These are phyloP conservation scores for Rhagologus leucostigma DNA, from an alignment of 2,113 vertebrate genomes.

Conservation along the genomic window DNA sequence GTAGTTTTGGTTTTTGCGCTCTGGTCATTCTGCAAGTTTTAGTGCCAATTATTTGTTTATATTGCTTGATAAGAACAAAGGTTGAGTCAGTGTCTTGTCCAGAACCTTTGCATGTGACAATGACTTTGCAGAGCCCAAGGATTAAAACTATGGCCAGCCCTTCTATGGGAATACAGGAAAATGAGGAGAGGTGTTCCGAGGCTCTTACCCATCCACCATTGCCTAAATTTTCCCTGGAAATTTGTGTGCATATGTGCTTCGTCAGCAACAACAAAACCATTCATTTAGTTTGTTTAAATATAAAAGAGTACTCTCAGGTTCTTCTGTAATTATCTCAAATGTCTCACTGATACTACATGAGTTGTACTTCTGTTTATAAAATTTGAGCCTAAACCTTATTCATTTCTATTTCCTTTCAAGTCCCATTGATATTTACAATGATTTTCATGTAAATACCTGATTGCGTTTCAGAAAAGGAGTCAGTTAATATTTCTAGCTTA, in stretches of 20 bases:
- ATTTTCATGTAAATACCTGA: neutral
- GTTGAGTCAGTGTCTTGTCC: neutral
- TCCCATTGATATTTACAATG: neutral
- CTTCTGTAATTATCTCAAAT: neutral
- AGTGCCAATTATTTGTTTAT: neutral
- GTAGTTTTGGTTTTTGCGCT: neutral
- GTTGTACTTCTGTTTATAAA: neutral
- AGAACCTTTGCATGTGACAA: neutral
- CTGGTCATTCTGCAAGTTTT: neutral
- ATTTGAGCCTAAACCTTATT: neutral
- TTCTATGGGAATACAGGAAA: neutral
- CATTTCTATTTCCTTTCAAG: neutral
- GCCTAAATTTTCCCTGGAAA: neutral
- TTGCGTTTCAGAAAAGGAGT: neutral
- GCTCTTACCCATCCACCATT: neutral
- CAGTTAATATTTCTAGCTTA: neutral
- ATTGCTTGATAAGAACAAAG: neutral
- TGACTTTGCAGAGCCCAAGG: neutral
- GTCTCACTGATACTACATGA: neutral
- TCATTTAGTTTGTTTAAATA: neutral
- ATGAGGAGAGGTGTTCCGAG: neutral
- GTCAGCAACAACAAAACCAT: neutral
- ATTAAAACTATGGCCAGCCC: neutral
- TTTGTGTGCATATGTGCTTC: neutral
- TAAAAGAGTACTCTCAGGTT: neutral